Evolutionary conservation across 2,797 vertebrate genomes (phyloP), one percentile per base, ranked within the genome.

Genomic region (Amblyopsis hoosieri): DNA sequence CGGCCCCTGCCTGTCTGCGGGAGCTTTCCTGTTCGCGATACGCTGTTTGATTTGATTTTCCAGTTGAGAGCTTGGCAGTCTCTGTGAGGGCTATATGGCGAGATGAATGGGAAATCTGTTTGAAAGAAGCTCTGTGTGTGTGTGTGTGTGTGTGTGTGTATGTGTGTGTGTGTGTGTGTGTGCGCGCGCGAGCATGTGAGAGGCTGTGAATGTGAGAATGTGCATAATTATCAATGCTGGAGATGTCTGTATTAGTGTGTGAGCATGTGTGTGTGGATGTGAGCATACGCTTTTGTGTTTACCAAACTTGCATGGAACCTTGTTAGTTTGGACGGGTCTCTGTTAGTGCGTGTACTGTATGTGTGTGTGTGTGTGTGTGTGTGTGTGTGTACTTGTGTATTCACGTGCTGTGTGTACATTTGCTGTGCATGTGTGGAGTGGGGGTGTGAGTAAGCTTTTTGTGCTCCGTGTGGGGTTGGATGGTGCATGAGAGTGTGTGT

Each of bases 11-110:
- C 87, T 91, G 89, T 89, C 88, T 89, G 89, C 81, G 82, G 79
- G 83, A 86, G 91, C 89, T 88, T 86, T 85, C 85, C 90, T 91
- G 90, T 93, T 90, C 92, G 90, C 62, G 67, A 79, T 92, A 92
- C 83, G 67, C 58, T 78, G 80, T 80, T 88, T 82, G 81, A 82
- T 81, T 85, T 83, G 81, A 87, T 89, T 85, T 88, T 82, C 74
- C 67, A 85, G 73, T 72, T 84, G 75, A 84, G 82, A 78, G 87
- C 85, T 57, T 66, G 65, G 62, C 78, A 53, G 78, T 62, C 57
- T 73, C 81, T 63, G 77, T 67, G 76, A 81, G 85, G 74, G 75
- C 78, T 50, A 67, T 61, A 54, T 66, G 85, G 84, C 53, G 78
- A 60, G 55, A 82, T 69, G 54, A 72, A 78, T 82, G 83, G 83